Evolutionary conservation across 2,797 vertebrate species (phyloP), one percentile per base, ranked within the genome.

Genomic region (Intellagama lesueurii): DNA sequence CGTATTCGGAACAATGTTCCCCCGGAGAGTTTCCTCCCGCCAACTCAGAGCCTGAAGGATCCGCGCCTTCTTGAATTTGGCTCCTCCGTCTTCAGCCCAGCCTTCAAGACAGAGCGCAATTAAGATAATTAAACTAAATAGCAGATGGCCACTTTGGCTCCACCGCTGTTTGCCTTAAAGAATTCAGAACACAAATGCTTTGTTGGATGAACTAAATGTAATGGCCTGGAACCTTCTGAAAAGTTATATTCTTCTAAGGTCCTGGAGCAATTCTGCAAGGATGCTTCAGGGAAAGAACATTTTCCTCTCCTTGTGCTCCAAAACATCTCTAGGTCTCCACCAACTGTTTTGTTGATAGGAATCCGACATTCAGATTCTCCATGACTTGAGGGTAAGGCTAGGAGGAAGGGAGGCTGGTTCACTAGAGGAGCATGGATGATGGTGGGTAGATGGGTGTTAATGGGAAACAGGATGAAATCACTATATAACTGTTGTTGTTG

Each of bases 41-140:
- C 86, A 76, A 56, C 14, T 9, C 32, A 1, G 26, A 40, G 64
- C 16, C 32, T 47, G 11, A 69, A 86, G 24, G 22, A 7, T 19
- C 60, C 35, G 11, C 26, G 26, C 77, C 72, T 72, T 68, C 81
- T n/a, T 28, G 49, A 24, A 19, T 83, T 47, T 70, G 70, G 88
- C 92, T 60, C 87, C 73, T 44, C 78, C 87, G 81, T 78, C 93
- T 72, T 87, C 75, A 85, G 89, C 85, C 83, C 88, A 73, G 40
- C 79, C 83, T 79, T 85, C 83, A 92, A 81, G 56, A 80, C 83
- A 81, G 78, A 16, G 88, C 79, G 81, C 89, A 95, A 94, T 94
- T 92, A 95, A 70, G 93, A 64, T 87, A 92, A 95, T 92, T 89
- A 82, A 92, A 91, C 86, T 77, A 93, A 95, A 85, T 52, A 95